Conservation (phyloP, 2,113 vertebrate genomes). For the Oxygymnocypris stewartii region DNA sequence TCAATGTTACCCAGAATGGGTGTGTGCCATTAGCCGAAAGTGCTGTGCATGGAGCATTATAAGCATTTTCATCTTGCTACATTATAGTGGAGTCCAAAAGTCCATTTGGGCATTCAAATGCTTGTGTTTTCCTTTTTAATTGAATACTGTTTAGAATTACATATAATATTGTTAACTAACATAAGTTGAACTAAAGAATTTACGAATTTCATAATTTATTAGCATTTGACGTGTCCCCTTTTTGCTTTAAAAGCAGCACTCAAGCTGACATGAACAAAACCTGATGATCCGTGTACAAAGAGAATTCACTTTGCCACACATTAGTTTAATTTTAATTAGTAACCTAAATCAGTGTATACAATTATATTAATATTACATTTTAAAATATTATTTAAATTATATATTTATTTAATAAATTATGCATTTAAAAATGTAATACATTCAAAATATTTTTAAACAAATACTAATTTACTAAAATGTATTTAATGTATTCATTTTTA, state of each 20-base stretch:
- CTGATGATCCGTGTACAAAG: neutral
- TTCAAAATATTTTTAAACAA: too few relatives aligned
- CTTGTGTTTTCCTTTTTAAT: neutral
- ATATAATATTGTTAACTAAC: neutral
- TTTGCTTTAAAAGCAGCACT: neutral
- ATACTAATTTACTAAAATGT: too few relatives aligned
- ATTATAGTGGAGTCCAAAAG: neutral
- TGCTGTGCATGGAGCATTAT: neutral
- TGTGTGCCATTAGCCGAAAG: constrained; percentile 13
- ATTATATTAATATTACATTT: neutral
- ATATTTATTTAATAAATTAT: too few relatives aligned
- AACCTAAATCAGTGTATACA: neutral
- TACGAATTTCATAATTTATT: neutral
- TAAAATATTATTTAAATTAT: too few relatives aligned
- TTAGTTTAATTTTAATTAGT: neutral
- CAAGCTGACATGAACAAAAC: neutral
- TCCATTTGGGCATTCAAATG: neutral
- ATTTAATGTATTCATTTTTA: too few relatives aligned
- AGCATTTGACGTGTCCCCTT: neutral
- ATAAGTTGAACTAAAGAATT: neutral
- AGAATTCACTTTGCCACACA: neutral
- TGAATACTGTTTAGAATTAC: neutral
- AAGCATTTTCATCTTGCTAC: neutral
- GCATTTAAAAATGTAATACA: too few relatives aligned
- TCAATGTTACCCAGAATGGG: constrained; percentile 58